A percentile compares a stretch with the other conserved stretches of the same genome.
These are phyloP conservation scores for Heliconius eleuchia DNA, from an alignment of 1,140 invertebrate genomes.

Conservation along the genomic window DNA sequence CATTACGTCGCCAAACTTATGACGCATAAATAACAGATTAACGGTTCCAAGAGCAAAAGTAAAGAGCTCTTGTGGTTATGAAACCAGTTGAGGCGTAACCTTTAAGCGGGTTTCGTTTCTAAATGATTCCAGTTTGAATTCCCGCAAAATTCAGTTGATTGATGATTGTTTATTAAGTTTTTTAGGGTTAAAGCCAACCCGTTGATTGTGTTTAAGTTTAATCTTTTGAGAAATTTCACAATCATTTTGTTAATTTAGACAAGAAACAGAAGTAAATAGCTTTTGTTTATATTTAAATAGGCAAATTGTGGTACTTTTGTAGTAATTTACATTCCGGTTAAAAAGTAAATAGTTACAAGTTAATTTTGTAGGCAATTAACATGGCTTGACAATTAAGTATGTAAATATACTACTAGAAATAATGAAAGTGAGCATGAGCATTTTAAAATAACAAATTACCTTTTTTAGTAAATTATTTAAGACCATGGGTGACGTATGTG, in stretches of 20 bases:
- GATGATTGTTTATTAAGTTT: conserved; percentile 34
- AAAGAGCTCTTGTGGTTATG: conserved; percentile 33
- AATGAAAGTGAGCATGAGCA: too few species aligned
- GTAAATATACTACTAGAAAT: too few species aligned
- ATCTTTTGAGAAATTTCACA: conserved; percentile 16
- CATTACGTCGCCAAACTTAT: conserved; percentile 5
- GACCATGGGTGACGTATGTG: too few species aligned
- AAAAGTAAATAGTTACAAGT: too few species aligned
- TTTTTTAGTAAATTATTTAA: too few species aligned
- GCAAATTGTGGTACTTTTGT: too few species aligned
- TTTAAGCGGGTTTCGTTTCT: conserved; percentile 29
- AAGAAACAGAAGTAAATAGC: not conserved
- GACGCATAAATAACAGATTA: conserved; percentile 24
- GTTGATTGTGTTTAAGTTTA: not conserved
- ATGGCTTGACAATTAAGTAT: too few species aligned
- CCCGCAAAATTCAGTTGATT: conserved; percentile 25
- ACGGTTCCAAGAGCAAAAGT: conserved; percentile 20
- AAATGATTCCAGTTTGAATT: conserved; percentile 30
- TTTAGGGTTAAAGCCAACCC: conserved; percentile 17
- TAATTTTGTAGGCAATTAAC: too few species aligned
- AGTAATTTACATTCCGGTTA: too few species aligned
- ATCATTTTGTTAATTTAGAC: conserved; percentile 7
- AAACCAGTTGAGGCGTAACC: conserved; percentile 33
- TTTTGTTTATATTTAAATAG: too few species aligned
- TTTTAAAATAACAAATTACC: too few species aligned